Percentiles rank a stretch among this genome's conserved stretches.
Conservation (phyloP, 1,140 invertebrate genomes). For the Cyrtorhinus lividipennis region DNA sequence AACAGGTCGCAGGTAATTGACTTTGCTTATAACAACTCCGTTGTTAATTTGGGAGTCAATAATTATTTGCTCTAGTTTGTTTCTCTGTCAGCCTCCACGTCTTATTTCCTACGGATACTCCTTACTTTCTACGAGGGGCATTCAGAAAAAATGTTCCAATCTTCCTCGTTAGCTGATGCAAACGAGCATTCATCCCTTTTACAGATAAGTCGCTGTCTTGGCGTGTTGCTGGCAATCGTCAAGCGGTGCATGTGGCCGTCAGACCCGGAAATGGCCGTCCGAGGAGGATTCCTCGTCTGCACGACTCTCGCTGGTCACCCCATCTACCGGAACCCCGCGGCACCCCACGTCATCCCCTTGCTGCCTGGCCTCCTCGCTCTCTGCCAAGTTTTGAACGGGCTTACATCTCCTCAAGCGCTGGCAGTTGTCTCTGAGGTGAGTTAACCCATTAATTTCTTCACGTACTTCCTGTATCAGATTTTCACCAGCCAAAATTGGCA, state of each 20-base stretch:
- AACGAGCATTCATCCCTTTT: no score
- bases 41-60: no score
- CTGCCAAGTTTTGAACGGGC: constrained; percentile 57
- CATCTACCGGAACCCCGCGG: constrained; percentile 69
- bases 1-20: constrained; percentile 30
- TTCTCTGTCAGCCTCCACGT: no score
- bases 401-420: constrained; percentile 54
- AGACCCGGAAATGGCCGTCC: constrained; percentile 56
- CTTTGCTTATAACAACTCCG: no score
- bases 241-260: constrained; percentile 73
- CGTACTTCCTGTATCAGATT: no score
- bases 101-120: no score
- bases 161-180: no score
- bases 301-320: constrained; percentile 58
- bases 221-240: constrained; percentile 62
- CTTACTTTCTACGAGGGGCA: no score
- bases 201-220: constrained; percentile 51
- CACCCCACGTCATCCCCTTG: constrained; percentile 60
- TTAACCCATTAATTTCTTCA: no score
- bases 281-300: constrained; percentile 65
- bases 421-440: constrained; percentile 40
- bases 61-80: no score
- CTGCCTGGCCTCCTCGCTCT: constrained; percentile 61
- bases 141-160: no score
- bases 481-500: no score